Evolutionary conservation across 64 coral and sea anemone genomes (phyloP).

Genomic region (Montipora capricornis): DNA sequence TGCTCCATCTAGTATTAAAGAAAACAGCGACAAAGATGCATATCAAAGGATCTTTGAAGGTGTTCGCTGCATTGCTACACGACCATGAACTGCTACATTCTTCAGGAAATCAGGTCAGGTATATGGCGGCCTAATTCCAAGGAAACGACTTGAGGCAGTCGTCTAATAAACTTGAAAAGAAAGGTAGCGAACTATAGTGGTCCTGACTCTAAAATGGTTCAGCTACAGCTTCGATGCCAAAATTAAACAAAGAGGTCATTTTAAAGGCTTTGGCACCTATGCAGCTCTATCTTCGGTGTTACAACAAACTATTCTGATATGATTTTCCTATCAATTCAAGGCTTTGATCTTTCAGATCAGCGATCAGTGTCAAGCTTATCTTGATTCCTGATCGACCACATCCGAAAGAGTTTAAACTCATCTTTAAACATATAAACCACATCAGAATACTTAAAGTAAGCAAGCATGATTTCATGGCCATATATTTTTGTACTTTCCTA

Average conservation of each 20-base stretch:
- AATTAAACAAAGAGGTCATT: no score
- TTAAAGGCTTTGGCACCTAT: neutral
- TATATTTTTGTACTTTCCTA: neutral
- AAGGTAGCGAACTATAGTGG: no score
- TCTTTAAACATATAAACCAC: conserved; percentile 43
- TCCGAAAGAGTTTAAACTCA: conserved; percentile 49
- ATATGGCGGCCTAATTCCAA: no score
- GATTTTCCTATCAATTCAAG: neutral
- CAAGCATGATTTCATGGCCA: neutral
- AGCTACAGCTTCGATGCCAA: no score
- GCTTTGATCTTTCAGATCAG: neutral
- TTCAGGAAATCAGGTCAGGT: no score
- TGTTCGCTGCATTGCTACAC: neutral
- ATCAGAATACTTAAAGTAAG: neutral
- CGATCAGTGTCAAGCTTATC: conserved; percentile 15
- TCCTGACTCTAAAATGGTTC: no score
- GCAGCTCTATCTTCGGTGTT: neutral
- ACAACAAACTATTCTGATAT: neutral
- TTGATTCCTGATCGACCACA: conserved; percentile 8
- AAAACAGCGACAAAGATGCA: neutral
- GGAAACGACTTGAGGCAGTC: neutral
- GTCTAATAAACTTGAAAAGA: no score
- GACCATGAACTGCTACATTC: no score
- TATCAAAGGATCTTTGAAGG: neutral
- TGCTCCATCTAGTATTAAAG: neutral